Evolutionary conservation across 2,888 invertebrate genomes (phyloP).

Genomic region (Diogma glabrata): DNA sequence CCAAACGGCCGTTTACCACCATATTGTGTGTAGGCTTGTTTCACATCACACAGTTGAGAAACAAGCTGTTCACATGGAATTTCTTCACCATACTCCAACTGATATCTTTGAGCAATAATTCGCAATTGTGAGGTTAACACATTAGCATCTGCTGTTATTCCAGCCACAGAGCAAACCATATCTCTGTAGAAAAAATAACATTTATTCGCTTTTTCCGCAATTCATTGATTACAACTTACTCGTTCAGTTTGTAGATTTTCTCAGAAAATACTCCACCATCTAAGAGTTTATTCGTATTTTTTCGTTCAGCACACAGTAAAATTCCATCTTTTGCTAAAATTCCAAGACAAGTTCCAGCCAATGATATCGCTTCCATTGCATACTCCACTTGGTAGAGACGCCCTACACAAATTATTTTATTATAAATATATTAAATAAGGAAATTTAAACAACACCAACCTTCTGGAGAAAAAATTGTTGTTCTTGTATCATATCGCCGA

Average conservation of each 20-base stretch:
- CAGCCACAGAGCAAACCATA: constrained; percentile 98
- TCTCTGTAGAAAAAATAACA: too few species aligned
- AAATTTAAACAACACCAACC: constrained; percentile 47
- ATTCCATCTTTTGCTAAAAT: constrained; percentile 94
- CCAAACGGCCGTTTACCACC: constrained; percentile 99
- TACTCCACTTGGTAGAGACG: constrained; percentile 98
- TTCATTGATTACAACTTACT: constrained; percentile 42
- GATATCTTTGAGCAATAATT: constrained; percentile 86
- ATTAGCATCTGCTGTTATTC: constrained; percentile 98
- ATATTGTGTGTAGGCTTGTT: constrained; percentile 98
- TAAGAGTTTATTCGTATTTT: constrained; percentile 93
- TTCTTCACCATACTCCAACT: constrained; percentile 89
- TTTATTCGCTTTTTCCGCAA: too few species aligned
- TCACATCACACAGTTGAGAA: constrained; percentile 94
- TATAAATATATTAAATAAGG: constrained; percentile 12
- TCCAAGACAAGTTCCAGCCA: constrained; percentile 95
- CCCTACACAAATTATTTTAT: too few species aligned
- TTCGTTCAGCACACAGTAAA: constrained; percentile 88
- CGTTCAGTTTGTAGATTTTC: constrained; percentile 95
- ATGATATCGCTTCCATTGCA: constrained; percentile 99
- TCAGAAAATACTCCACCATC: constrained; percentile 96
- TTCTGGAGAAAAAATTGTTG: constrained; percentile 99
- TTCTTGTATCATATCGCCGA: constrained; percentile 97
- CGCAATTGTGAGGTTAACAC: constrained; percentile 93
- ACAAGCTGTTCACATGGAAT: constrained; percentile 98